Percentiles rank a stretch among this genome's conserved stretches.
Conservation (phyloP, 2,797 vertebrate genomes). For the Simalia tracyae region DNA sequence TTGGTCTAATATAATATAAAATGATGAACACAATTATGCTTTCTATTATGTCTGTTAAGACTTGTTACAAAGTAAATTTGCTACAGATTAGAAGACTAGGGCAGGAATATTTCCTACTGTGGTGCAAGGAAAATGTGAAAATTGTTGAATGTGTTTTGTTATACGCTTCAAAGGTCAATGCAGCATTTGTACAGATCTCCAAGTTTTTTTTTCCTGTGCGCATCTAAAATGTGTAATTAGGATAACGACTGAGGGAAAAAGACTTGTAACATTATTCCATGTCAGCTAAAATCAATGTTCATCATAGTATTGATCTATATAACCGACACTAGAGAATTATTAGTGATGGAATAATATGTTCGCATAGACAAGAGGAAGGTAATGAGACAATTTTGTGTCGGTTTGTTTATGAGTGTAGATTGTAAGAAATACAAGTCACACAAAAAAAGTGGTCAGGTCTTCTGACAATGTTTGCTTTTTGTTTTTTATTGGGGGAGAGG, state of each 20-base stretch:
- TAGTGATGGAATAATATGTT: neutral
- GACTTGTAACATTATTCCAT: neutral
- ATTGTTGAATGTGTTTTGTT: neutral
- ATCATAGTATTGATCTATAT: neutral
- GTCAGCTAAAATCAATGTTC: neutral
- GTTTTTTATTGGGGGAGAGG: no score
- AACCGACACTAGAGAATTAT: neutral
- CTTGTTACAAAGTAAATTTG: neutral
- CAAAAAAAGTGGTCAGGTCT: no score
- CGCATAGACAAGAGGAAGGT: neutral
- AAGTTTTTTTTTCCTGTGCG: constrained; percentile 6
- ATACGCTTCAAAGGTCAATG: constrained; percentile 25
- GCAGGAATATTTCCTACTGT: neutral
- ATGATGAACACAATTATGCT: constrained; percentile 33
- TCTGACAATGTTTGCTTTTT: no score
- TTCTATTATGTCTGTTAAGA: constrained; percentile 41
- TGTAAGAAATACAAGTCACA: neutral
- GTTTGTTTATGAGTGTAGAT: neutral
- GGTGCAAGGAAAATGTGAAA: constrained; percentile 1
- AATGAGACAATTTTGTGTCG: neutral
- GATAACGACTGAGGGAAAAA: constrained; percentile 26
- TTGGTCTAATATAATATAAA: constrained; percentile 27
- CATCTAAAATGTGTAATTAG: constrained; percentile 24
- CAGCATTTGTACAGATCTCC: constrained; percentile 22
- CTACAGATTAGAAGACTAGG: neutral